Evolutionary conservation across 2,888 invertebrate genomes (phyloP).

Genomic region (Melipona beecheii): DNA sequence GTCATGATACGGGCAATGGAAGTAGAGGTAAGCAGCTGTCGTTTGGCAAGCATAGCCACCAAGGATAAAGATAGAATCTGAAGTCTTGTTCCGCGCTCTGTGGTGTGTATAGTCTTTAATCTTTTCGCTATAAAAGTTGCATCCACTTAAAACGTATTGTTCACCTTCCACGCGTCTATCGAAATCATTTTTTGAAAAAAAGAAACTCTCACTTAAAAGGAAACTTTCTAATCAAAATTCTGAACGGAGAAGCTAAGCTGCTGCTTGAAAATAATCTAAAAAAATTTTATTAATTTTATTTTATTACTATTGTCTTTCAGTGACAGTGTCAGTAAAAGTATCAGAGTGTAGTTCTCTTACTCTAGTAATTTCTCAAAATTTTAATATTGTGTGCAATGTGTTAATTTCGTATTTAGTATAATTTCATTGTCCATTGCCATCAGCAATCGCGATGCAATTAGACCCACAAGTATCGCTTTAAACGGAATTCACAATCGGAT

Average conservation of each 20-base stretch:
- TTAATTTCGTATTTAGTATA: not conserved
- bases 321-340: not conserved
- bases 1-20: slow-evolving; percentile 69
- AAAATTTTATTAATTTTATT: not conserved
- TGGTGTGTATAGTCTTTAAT: slow-evolving; percentile 59
- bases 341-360: not conserved
- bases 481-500: slow-evolving; percentile 42
- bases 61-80: slow-evolving; percentile 74
- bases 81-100: slow-evolving; percentile 61
- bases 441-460: not conserved
- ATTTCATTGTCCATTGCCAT: not conserved
- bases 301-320: not conserved
- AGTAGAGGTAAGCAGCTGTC: slow-evolving; percentile 71
- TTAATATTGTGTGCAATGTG: not conserved
- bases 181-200: not conserved
- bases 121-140: slow-evolving; percentile 37
- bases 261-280: not conserved
- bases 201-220: not conserved
- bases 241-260: not conserved
- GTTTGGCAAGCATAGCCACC: slow-evolving; percentile 72
- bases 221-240: not conserved
- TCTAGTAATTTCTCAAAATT: not conserved
- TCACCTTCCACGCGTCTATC: too few relatives aligned
- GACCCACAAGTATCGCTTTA: slow-evolving; percentile 27
- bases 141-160: not conserved